Percentiles rank a stretch among this genome's conserved stretches.
Evolutionary conservation across 2,797 vertebrate species (phyloP).

Genomic region (Poeciliopsis paucimaculata): DNA sequence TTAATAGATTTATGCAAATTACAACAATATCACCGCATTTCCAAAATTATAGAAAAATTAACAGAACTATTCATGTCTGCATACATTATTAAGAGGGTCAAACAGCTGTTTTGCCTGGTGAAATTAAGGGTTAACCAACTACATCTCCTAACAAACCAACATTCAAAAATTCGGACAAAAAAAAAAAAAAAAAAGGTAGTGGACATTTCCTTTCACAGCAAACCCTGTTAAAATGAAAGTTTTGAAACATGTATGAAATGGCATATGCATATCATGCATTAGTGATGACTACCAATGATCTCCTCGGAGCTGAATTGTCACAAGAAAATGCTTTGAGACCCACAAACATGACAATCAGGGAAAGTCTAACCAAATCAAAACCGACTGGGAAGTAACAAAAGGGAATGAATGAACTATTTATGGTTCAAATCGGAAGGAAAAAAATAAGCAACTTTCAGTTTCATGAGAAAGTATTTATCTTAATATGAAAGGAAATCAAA

Average conservation of each 20-base stretch:
- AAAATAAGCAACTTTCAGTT: not conserved
- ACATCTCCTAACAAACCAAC: not conserved
- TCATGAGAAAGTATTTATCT: not conserved
- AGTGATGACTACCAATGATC: conserved; percentile 45
- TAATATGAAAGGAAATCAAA: not conserved
- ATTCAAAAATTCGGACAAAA: not conserved
- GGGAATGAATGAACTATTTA: conserved; percentile 3
- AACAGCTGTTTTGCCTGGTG: not conserved
- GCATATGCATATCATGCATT: conserved; percentile 59
- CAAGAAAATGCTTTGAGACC: conserved; percentile 55
- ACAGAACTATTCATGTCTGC: too few relatives aligned
- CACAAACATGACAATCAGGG: conserved; percentile 53
- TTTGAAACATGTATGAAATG: conserved; percentile 61
- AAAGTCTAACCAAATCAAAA: conserved; percentile 25
- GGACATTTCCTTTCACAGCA: conserved; percentile 20
- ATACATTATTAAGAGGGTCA: not conserved
- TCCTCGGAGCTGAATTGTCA: conserved; percentile 39
- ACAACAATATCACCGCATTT: not conserved
- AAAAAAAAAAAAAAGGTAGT: not conserved
- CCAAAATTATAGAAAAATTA: too few relatives aligned
- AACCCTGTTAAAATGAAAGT: conserved; percentile 13
- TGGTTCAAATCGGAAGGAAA: not conserved
- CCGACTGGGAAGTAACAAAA: not conserved
- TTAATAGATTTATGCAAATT: not conserved
- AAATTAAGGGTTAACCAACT: not conserved